Conservation (phyloP, 1,140 invertebrate genomes). For the Drosophila parabipectinata region DNA sequence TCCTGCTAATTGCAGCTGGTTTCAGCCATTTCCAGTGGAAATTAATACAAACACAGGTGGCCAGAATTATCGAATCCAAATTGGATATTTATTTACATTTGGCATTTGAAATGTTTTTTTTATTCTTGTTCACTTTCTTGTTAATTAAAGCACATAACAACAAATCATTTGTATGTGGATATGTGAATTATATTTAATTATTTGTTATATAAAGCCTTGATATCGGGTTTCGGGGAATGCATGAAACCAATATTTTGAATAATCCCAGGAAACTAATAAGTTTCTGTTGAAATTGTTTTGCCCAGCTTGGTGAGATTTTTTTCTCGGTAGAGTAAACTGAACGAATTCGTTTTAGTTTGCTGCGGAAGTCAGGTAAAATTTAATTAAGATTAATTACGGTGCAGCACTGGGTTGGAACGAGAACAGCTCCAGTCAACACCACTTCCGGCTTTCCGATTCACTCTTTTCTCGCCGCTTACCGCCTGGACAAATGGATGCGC, state of each 20-base stretch:
- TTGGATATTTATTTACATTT: not conserved
- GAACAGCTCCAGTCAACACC: slow-evolving; percentile 50
- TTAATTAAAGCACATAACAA: too few relatives aligned
- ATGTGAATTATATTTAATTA: too few relatives aligned
- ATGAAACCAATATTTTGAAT: too few relatives aligned
- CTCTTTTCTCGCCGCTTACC: not conserved
- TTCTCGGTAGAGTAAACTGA: not conserved
- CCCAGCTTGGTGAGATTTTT: not conserved
- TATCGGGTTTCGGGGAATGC: too few relatives aligned
- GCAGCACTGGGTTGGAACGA: slow-evolving; percentile 52
- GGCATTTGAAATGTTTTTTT: not conserved
- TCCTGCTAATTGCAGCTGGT: not conserved
- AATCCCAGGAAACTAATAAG: too few relatives aligned
- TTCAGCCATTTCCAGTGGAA: not conserved
- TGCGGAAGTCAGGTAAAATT: slow-evolving; percentile 54
- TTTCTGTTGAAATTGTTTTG: too few relatives aligned
- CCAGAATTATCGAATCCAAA: not conserved
- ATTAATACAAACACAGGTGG: not conserved
- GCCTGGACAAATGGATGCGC: slow-evolving; percentile 63
- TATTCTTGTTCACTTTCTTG: too few relatives aligned
- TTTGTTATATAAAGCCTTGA: too few relatives aligned
- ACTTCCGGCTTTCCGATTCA: slow-evolving; percentile 36
- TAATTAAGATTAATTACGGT: slow-evolving; percentile 79
- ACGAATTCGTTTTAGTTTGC: slow-evolving; percentile 1
- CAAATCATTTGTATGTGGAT: too few relatives aligned